Evolutionary conservation across 1,140 invertebrate species (phyloP).

Genomic region (Pteromalus puparum): DNA sequence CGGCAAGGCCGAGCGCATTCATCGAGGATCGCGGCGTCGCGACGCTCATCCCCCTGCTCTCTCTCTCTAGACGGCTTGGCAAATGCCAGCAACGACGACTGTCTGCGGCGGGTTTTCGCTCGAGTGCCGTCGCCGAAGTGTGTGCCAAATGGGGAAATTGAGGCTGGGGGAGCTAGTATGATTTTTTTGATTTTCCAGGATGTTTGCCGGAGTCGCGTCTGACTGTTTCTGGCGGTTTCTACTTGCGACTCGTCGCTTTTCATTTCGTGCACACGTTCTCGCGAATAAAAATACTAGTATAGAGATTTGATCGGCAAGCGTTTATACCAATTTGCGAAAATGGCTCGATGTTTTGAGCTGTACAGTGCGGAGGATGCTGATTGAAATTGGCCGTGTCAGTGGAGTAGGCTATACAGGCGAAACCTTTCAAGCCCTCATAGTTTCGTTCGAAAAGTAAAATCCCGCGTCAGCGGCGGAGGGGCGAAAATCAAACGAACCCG

Average conservation of each 20-base stretch:
- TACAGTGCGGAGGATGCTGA: too few species aligned
- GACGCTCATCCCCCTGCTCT: background rate
- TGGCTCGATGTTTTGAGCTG: too few species aligned
- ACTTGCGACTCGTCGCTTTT: too few species aligned
- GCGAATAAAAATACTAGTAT: too few species aligned
- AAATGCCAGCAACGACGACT: background rate
- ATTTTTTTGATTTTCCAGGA: background rate
- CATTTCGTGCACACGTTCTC: too few species aligned
- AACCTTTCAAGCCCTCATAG: background rate
- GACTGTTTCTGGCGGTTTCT: too few species aligned
- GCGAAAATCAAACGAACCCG: too few species aligned
- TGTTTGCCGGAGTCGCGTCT: background rate
- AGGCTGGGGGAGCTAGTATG: background rate
- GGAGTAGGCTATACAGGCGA: background rate
- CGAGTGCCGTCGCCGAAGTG: background rate
- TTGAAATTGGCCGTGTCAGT: too few species aligned
- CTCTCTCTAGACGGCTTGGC: background rate
- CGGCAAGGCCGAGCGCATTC: constrained; percentile 55
- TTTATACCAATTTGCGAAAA: too few species aligned
- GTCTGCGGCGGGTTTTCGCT: background rate
- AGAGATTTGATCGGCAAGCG: too few species aligned
- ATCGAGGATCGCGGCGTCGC: constrained; percentile 15
- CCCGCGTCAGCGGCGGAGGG: too few species aligned
- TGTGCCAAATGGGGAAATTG: background rate
- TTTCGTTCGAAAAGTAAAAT: background rate